phyloP scores from a whole-genome alignment of 2,888 invertebrate species.

The Silvanus unidentatus region DNA sequence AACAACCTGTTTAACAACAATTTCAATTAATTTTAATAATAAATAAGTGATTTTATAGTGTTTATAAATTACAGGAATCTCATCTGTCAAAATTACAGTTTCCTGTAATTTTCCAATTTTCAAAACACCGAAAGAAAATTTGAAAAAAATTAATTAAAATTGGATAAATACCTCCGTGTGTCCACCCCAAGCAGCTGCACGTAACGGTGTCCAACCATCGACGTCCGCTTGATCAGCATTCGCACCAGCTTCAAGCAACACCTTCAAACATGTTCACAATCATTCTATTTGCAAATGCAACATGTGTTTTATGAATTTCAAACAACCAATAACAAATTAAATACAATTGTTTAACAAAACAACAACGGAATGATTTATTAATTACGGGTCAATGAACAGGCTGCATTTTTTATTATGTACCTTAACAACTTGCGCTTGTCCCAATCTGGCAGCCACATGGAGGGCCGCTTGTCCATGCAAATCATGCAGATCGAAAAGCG shows the following conservation, averaged over 20 bases:
- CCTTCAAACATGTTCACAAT: slow-evolving; percentile 27
- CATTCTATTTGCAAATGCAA: neutral
- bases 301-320: no score
- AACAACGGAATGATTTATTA: no score
- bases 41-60: no score
- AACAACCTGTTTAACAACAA: slow-evolving; percentile 56
- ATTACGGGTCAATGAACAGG: no score
- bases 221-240: slow-evolving; percentile 71
- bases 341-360: no score
- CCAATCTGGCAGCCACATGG: slow-evolving; percentile 77
- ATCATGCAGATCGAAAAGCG: slow-evolving; percentile 56
- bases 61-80: no score
- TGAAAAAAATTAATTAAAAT: neutral
- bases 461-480: slow-evolving; percentile 79
- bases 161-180: slow-evolving; percentile 65
- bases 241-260: slow-evolving; percentile 56
- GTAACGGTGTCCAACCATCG: slow-evolving; percentile 85
- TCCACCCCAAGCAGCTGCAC: slow-evolving; percentile 95
- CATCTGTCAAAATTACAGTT: no score
- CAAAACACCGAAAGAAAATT: slow-evolving; percentile 1
- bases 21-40: slow-evolving; percentile 5
- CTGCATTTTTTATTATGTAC: slow-evolving; percentile 19
- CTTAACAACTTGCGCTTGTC: slow-evolving; percentile 66
- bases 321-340: neutral
- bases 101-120: no score